Evolutionary conservation across 2,113 vertebrate species (phyloP), one percentile per base, ranked within the genome.

Genomic region (Aegotheles bennettii): DNA sequence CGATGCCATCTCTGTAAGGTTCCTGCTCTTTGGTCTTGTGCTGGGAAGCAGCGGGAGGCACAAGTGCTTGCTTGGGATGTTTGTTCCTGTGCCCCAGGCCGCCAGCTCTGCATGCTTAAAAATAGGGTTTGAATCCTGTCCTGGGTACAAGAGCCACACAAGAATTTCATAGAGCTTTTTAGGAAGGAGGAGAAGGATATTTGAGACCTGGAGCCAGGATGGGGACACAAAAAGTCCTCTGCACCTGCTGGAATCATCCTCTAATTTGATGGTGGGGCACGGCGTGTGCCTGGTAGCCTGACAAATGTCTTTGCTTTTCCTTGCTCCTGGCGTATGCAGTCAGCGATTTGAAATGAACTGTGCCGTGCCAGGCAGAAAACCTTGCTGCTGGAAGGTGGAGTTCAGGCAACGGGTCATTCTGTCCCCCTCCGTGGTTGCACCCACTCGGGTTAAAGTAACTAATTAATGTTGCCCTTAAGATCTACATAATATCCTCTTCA

Each of bases 61-160:
- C 33, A 63, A 86, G 36, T 0, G 0, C 84, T 78, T 65, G 60
- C 81, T 90, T 84, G 80, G 48, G 64, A 88, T 71, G 54, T 54
- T 80, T 53, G 19, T 60, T 94, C 13, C 54, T 18, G 13, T 89
- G 74, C 69, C 64, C 94, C 31, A 78, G 54, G 56, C 73, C 89
- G 64, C 57, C 90, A 90, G 73, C 51, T 78, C 81, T 90, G 51
- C n/a, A 1, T 59, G 70, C 82, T 94, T 96, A 95, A 95, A 96
- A 96, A 95, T 93, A 95, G 93, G 75, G 63, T 77, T 96, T 94
- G 88, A 90, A 85, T 96, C 71, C 59, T 85, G 90, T 93, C 35
- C 71, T 80, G 76, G 63, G 67, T 80, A 56, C 70, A 70, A 93
- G 94, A 95, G 20, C 54, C 3, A 4, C 50, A n/a, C 24, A 76